Percentiles rank a stretch among this genome's conserved stretches.
phyloP scores from a whole-genome alignment of 1,140 invertebrate genomes.

The Akabosia matsudoensis region DNA sequence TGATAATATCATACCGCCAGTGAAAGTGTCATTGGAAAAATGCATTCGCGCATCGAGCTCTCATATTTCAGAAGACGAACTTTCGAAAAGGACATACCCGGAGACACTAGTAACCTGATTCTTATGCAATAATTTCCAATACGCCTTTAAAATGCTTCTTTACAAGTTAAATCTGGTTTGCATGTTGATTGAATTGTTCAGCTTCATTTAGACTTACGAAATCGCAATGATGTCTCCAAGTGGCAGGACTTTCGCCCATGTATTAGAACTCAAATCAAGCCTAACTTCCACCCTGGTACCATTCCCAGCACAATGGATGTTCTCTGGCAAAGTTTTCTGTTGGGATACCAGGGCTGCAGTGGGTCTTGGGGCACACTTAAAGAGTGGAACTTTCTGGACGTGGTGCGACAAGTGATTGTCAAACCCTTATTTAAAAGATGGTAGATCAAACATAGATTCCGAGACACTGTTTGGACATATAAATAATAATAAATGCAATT shows the following conservation, averaged over 20 bases:
- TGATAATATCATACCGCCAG: neutral
- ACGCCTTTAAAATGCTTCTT: neutral
- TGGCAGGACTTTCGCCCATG: slow-evolving; percentile 8
- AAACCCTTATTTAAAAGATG: neutral
- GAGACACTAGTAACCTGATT: neutral
- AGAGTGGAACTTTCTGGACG: neutral
- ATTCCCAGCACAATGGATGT: neutral
- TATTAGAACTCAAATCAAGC: neutral
- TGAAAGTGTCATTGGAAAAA: neutral
- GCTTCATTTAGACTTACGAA: neutral
- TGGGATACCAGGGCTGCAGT: neutral
- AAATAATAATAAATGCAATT: neutral
- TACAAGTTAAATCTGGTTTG: neutral
- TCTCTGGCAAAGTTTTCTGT: slow-evolving; percentile 4
- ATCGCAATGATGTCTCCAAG: neutral
- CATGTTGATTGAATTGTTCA: neutral
- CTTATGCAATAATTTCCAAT: neutral
- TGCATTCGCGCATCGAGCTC: neutral
- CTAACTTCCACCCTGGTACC: neutral
- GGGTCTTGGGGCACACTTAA: neutral
- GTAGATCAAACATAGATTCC: neutral
- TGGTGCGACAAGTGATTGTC: neutral
- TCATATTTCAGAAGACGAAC: neutral
- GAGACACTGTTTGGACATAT: neutral
- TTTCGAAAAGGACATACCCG: neutral